Base-by-base conservation (phyloP, 2,797 vertebrate genomes). In the Hipposideros larvatus region DNA sequence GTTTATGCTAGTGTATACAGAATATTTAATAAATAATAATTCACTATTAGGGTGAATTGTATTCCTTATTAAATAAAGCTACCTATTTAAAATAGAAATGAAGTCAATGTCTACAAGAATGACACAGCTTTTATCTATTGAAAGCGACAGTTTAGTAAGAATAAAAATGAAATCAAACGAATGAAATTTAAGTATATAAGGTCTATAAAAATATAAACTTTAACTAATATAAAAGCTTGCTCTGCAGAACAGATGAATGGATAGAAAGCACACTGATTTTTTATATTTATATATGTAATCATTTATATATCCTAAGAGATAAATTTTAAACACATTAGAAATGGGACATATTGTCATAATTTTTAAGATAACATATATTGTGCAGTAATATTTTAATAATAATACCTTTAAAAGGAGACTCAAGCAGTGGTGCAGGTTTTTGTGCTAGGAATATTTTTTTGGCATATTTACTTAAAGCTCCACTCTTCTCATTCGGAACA, bases 321-420 rank as follows among this genome's bases (percentile, higher is more conserved):
- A 94, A 78, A 97, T 97, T 96, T 96, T 89, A 94, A 96, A 57
- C 84, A 53, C 80, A 95, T 96, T 88, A 90, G 74, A 97, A 97
- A 97, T 16, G 83, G 61, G 94, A 77, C 43, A 97, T 66, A 91
- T 15, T 95, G 91, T 37, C 77, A 84, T 93, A 94, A 96, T 92
- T 95, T 96, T 97, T 97, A 86, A 97, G 48, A 91, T 43, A 97
- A 97, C 46, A 74, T 95, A 95, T 61, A 94, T 88, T 97, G 91
- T 96, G 82, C 80, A 97, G 92, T 93, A 96, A 22, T 18, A 97
- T 86, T 97, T 90, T 97, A 96, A 96, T 90, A 97, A 87, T 88
- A 97, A 87, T 99, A 99, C 99, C 99, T 99, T 99, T 99, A 98
- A 99, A 99, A 88, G 99, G 98, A 75, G 99, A 99, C 97, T 99